These are phyloP conservation scores for Drosophila subobscura DNA, from an alignment of 1,140 invertebrate species.

Conservation along the genomic window DNA sequence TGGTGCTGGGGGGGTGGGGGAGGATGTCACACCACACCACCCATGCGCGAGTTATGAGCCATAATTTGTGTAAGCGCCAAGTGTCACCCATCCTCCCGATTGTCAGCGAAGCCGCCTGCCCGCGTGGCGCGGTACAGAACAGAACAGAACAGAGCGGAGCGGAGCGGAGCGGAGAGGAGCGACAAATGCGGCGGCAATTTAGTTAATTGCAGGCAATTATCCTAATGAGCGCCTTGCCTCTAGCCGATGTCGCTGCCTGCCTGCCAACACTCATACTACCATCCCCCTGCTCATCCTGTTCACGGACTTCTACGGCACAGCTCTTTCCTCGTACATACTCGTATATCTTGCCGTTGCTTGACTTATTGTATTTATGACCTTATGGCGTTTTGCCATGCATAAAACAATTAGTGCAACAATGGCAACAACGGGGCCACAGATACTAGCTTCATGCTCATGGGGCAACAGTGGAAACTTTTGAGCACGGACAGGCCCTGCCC, in stretches of 20 bases:
- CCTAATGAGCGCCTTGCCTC: conserved; percentile 81
- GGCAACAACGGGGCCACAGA: neutral
- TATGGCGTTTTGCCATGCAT: conserved; percentile 68
- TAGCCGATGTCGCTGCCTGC: conserved; percentile 44
- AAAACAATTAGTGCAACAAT: conserved; percentile 61
- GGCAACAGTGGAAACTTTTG: conserved; percentile 7
- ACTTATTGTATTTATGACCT: conserved; percentile 80
- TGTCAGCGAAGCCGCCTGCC: neutral
- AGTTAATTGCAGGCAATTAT: conserved; percentile 82
- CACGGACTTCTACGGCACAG: conserved; percentile 8
- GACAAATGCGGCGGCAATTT: conserved; percentile 81
- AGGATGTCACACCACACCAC: conserved; percentile 27
- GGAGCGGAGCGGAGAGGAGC: conserved; percentile 31
- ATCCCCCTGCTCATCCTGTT: neutral
- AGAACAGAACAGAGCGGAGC: too few relatives aligned
- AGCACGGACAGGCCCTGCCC: neutral
- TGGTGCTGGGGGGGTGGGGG: conserved; percentile 1
- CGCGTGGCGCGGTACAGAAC: too few relatives aligned
- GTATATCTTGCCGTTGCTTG: conserved; percentile 55
- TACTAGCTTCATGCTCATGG: too few relatives aligned
- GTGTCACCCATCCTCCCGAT: conserved; percentile 32
- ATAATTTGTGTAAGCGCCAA: conserved; percentile 76
- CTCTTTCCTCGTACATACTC: conserved; percentile 20
- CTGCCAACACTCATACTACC: conserved; percentile 4
- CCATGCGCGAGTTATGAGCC: conserved; percentile 71